phyloP scores from a whole-genome alignment of 2,888 invertebrate genomes.

The Ennomos erosarius region DNA sequence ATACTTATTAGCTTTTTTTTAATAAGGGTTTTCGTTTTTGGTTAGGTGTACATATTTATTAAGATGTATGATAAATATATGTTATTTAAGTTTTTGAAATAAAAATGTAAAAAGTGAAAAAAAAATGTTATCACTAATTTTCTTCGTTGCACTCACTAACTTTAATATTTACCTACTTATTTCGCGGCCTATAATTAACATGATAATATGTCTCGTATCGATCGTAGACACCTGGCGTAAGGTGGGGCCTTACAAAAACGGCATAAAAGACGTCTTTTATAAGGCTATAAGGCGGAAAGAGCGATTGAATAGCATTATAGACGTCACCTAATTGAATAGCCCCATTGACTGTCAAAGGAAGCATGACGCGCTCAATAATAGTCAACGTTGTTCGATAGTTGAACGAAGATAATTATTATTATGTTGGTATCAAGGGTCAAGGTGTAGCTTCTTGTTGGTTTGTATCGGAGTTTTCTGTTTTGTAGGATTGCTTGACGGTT shows the following conservation, averaged over 20 bases:
- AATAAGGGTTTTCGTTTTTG: too few relatives aligned
- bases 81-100: too few relatives aligned
- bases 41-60: too few relatives aligned
- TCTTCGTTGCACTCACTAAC: not conserved
- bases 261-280: conserved; percentile 13
- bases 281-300: conserved; percentile 1
- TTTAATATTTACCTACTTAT: too few relatives aligned
- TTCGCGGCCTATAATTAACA: conserved; percentile 4
- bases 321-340: conserved; percentile 26
- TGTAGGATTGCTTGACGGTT: too few relatives aligned
- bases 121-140: too few relatives aligned
- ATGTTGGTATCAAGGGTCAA: too few relatives aligned
- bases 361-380: not conserved
- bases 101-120: too few relatives aligned
- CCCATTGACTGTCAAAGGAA: conserved; percentile 14
- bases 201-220: conserved; percentile 11
- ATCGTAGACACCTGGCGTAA: conserved; percentile 18
- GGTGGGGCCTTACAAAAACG: conserved; percentile 17
- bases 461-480: too few relatives aligned
- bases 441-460: too few relatives aligned
- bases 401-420: not conserved
- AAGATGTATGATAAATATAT: too few relatives aligned
- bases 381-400: conserved; percentile 5
- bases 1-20: too few relatives aligned
- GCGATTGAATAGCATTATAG: conserved; percentile 17